Percentiles rank a stretch among this genome's conserved stretches.
phyloP scores from a whole-genome alignment of 2,888 invertebrate genomes.

The Oeneis ivallda region DNA sequence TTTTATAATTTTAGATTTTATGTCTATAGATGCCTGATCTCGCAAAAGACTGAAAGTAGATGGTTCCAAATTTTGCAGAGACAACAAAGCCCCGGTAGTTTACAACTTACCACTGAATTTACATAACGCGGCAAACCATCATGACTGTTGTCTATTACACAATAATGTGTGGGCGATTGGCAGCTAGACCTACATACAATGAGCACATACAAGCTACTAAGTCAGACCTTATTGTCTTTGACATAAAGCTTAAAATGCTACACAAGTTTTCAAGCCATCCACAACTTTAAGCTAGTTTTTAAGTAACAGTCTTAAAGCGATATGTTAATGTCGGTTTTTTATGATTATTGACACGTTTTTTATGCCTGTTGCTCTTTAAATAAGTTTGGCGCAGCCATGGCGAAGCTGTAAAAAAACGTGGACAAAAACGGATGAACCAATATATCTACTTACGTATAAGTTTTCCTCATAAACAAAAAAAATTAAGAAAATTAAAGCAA shows the following conservation, averaged over 20 bases:
- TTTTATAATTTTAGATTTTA: no score
- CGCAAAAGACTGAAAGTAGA: no score
- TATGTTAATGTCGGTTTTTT: slow-evolving; percentile 1
- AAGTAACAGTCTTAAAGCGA: slow-evolving; percentile 8
- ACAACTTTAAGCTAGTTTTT: not conserved
- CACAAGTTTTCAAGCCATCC: not conserved
- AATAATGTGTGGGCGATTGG: slow-evolving; percentile 56
- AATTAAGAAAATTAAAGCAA: no score
- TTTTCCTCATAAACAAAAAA: not conserved
- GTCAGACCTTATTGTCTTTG: not conserved
- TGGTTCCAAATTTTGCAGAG: no score
- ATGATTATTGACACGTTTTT: not conserved
- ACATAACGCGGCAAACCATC: slow-evolving; percentile 38
- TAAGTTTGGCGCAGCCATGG: not conserved
- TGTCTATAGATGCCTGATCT: no score
- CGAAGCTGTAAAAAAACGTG: not conserved
- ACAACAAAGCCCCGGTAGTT: no score
- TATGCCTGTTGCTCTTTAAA: not conserved
- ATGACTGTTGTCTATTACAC: slow-evolving; percentile 49
- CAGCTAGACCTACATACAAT: slow-evolving; percentile 34
- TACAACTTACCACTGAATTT: slow-evolving; percentile 29
- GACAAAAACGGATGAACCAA: not conserved
- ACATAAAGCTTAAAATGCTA: slow-evolving; percentile 5
- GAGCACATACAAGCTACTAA: not conserved
- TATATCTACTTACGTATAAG: not conserved